These are phyloP conservation scores for Aleiodes testaceus DNA, from an alignment of 2,888 invertebrate genomes.

Conservation along the genomic window DNA sequence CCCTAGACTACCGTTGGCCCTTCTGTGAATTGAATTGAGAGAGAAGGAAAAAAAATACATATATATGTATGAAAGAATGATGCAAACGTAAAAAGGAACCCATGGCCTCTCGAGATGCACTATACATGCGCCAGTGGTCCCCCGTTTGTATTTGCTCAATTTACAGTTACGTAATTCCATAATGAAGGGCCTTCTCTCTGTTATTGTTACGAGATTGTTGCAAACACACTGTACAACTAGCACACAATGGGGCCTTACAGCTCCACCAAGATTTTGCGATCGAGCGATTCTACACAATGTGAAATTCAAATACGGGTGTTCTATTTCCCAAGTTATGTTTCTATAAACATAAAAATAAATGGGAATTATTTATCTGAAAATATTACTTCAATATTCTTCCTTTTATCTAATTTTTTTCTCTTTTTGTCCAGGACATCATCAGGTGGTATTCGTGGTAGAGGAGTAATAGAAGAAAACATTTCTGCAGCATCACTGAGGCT, in stretches of 20 bases:
- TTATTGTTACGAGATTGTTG: constrained; percentile 59
- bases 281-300: constrained; percentile 59
- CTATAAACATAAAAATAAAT: background rate
- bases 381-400: background rate
- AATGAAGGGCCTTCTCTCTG: constrained; percentile 60
- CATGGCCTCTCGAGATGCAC: constrained; percentile 31
- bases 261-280: constrained; percentile 61
- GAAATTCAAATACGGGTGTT: constrained; percentile 31
- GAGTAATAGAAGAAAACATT: constrained; percentile 8
- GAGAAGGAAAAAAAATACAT: constrained; percentile 25
- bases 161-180: constrained; percentile 71
- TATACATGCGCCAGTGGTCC: constrained; percentile 20
- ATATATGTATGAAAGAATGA: constrained; percentile 54
- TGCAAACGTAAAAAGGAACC: constrained; percentile 57
- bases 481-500: constrained; percentile 47
- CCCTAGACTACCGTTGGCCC: constrained; percentile 52
- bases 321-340: constrained; percentile 27
- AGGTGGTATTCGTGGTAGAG: constrained; percentile 12
- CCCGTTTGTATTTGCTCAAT: constrained; percentile 70
- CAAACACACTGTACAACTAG: constrained; percentile 51
- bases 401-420: constrained; percentile 26
- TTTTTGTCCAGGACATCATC: constrained; percentile 19
- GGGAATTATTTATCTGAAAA: background rate
- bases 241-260: constrained; percentile 48
- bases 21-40: constrained; percentile 29